Conservation (phyloP, 1,140 invertebrate species). For the Zaprionus ornatus region DNA sequence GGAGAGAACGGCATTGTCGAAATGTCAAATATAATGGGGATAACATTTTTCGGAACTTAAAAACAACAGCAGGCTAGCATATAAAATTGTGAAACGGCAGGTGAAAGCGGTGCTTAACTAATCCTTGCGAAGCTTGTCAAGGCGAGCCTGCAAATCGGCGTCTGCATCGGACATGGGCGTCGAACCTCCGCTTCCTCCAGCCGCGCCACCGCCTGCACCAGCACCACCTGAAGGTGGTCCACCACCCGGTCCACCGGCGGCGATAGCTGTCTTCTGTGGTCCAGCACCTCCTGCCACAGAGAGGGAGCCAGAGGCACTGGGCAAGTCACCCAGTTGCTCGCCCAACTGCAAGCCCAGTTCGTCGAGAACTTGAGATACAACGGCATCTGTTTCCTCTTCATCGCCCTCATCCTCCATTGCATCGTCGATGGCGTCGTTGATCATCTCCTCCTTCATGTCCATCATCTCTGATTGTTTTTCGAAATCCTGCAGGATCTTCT, state of each 20-base stretch:
- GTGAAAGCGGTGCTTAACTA: conserved; percentile 84
- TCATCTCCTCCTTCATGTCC: conserved; percentile 99
- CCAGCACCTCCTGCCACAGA: conserved; percentile 75
- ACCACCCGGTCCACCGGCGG: conserved; percentile 85
- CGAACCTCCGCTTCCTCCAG: conserved; percentile 84
- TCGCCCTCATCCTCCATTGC: conserved; percentile 99
- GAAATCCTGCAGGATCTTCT: conserved; percentile 99
- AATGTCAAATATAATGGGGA: conserved; percentile 8
- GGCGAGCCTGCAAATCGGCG: conserved; percentile 96
- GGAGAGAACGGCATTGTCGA: conserved; percentile 31
- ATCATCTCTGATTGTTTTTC: conserved; percentile 99
- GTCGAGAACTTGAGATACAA: conserved; percentile 97
- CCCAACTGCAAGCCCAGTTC: conserved; percentile 97
- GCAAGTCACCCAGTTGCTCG: conserved; percentile 94
- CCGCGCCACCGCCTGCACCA: conserved; percentile 84
- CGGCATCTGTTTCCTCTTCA: conserved; percentile 98
- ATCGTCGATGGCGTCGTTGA: conserved; percentile 99
- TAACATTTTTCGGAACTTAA: conserved; percentile 53
- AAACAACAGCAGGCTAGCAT: conserved; percentile 30
- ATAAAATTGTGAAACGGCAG: conserved; percentile 49
- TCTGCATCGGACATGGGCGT: conserved; percentile 92
- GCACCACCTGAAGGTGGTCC: conserved; percentile 85
- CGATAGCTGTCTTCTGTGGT: conserved; percentile 84
- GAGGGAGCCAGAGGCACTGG: conserved; percentile 84
- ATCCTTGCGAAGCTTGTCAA: conserved; percentile 96